Percentiles rank a stretch among this genome's conserved stretches.
Evolutionary conservation across 2,113 vertebrate genomes (phyloP).

Genomic region (Ptilonorhynchus violaceus): DNA sequence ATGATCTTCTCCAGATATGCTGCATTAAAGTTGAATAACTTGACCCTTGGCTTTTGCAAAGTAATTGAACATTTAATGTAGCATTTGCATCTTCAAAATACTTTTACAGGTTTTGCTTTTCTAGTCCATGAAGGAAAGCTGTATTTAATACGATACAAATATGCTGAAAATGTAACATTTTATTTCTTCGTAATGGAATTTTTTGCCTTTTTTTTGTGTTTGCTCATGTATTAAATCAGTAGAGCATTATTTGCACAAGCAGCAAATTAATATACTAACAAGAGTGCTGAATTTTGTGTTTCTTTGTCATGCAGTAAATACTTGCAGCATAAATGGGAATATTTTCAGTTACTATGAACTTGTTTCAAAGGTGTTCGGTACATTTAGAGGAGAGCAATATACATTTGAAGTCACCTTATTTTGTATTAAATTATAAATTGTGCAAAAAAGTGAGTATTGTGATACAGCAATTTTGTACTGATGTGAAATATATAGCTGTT

Average conservation of each 20-base stretch:
- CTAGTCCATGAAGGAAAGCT: neutral
- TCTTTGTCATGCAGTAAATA: neutral
- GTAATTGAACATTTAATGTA: neutral
- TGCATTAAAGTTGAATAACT: neutral
- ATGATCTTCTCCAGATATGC: neutral
- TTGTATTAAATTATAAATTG: conserved; percentile 39
- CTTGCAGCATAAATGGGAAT: neutral
- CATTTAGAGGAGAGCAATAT: neutral
- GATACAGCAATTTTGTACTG: conserved; percentile 16
- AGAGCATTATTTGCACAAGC: neutral
- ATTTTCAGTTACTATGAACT: neutral
- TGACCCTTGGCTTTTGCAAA: neutral
- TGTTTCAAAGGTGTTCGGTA: neutral
- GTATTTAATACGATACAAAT: neutral
- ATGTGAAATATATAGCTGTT: neutral
- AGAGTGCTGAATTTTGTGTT: neutral
- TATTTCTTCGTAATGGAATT: neutral
- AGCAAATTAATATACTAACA: neutral
- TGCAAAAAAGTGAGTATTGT: neutral
- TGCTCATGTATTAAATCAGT: neutral
- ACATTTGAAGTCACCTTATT: conserved; percentile 30
- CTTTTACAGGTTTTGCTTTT: neutral
- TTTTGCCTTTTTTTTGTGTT: neutral
- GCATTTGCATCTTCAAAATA: neutral
- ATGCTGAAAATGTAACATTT: neutral